Conservation (phyloP, 2,113 vertebrate genomes). For the Cercocebus atys region DNA sequence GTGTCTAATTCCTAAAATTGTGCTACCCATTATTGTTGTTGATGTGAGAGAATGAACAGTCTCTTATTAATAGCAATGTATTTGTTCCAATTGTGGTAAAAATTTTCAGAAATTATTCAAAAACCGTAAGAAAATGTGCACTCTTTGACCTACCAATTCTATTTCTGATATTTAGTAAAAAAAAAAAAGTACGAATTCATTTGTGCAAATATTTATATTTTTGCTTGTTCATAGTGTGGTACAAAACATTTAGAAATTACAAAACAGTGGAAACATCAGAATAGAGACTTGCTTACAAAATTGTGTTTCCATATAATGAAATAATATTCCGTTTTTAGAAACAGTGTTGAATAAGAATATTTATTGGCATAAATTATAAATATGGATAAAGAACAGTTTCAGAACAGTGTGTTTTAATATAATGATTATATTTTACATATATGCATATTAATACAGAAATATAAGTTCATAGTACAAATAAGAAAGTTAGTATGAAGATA, state of each 20-base stretch:
- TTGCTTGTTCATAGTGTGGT: neutral
- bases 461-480: neutral
- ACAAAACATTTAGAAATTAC: neutral
- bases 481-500: neutral
- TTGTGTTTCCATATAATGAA: neutral
- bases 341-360: neutral
- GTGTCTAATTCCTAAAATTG: neutral
- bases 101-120: neutral
- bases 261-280: neutral
- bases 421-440: accelerated
- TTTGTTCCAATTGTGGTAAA: neutral
- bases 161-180: neutral
- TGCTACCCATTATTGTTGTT: neutral
- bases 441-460: neutral
- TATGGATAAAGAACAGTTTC: neutral
- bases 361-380: neutral
- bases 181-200: neutral
- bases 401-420: neutral
- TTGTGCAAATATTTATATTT: neutral
- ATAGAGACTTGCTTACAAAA: neutral
- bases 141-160: neutral
- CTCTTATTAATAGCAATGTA: neutral
- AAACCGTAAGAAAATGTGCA: neutral
- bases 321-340: neutral
- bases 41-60: neutral